Evolutionary conservation across 2,888 invertebrate genomes (phyloP).

Genomic region (Epinotia nisella): DNA sequence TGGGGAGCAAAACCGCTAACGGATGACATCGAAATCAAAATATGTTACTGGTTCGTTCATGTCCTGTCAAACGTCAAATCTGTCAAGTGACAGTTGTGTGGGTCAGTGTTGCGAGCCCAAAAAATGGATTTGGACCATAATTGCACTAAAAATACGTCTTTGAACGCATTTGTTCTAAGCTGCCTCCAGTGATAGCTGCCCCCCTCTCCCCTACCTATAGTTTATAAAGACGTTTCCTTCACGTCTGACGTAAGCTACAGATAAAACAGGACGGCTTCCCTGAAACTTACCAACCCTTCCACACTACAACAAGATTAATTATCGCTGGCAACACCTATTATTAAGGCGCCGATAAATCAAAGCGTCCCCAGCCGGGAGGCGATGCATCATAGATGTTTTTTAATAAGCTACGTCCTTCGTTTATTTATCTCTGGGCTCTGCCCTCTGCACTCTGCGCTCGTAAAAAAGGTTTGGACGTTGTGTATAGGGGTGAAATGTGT

Average conservation of each 20-base stretch:
- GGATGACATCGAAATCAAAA: too few relatives aligned
- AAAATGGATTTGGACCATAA: too few relatives aligned
- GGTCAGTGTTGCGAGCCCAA: too few relatives aligned
- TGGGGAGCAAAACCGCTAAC: too few relatives aligned
- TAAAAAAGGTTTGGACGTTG: not conserved
- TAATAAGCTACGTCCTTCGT: slow-evolving; percentile 4
- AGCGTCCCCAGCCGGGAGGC: not conserved
- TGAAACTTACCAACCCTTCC: slow-evolving; percentile 4
- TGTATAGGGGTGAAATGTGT: not conserved
- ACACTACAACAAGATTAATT: slow-evolving; percentile 4
- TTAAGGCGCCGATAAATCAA: slow-evolving; percentile 2
- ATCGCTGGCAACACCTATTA: not conserved
- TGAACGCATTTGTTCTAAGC: too few relatives aligned
- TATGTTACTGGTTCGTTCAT: too few relatives aligned
- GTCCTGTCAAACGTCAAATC: too few relatives aligned
- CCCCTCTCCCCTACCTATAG: too few relatives aligned
- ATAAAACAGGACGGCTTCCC: not conserved
- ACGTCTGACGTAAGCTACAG: not conserved
- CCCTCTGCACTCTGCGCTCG: not conserved
- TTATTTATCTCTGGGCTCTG: not conserved
- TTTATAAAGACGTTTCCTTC: too few relatives aligned
- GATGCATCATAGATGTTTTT: slow-evolving; percentile 2
- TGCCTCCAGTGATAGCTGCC: too few relatives aligned
- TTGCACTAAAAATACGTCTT: too few relatives aligned
- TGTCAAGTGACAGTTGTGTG: too few relatives aligned